Evolutionary conservation across 2,888 invertebrate species (phyloP), one percentile per base, ranked within the genome.

Genomic region (Argynnis bischoffii): DNA sequence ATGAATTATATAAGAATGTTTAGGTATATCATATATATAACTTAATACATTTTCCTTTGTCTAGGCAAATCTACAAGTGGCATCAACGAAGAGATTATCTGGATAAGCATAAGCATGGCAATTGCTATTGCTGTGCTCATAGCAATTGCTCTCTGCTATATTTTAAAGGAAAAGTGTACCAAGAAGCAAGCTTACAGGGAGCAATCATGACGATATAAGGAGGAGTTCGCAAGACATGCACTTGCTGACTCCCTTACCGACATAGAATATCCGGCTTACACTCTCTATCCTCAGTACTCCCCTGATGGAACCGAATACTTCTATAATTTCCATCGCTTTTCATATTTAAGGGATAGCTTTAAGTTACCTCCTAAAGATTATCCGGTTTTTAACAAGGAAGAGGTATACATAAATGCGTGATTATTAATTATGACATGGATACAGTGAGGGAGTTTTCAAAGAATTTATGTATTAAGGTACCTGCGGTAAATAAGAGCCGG

Each of bases 31-130:
- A 18, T 18, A 18, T 18, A 48, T 54, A n/a, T 26, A 26, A 55
- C 54, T 61, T 54, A 65, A 75, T 74, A 73, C 67, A 70, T 72
- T 73, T 8, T 35, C 8, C 35, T 41, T 41, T 41, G 11, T 41
- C 35, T n/a, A 97, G 97, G 96, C 67, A 95, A 96, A 78, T 96
- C 96, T 41, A 96, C 96, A 81, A 96, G 96, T 78, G 97, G 97
- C 69, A 96, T 97, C 85, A 97, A 97, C 87, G 97, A 97, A 85
- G 97, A 97, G 87, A 97, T 97, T 76, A 97, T 97, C 82, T 97
- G 97, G 97, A 96, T 97, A 80, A 96, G 96, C 89, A 96, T 97
- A 85, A 96, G 96, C 64, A 96, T 97, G 96, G 96, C 96, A 48
- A 95, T 96, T 73, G 95, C 96, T 67, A 97, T 97, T 77, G 96